These are phyloP conservation scores for Eristalis intricaria DNA, from an alignment of 2,888 invertebrate species.

Conservation along the genomic window DNA sequence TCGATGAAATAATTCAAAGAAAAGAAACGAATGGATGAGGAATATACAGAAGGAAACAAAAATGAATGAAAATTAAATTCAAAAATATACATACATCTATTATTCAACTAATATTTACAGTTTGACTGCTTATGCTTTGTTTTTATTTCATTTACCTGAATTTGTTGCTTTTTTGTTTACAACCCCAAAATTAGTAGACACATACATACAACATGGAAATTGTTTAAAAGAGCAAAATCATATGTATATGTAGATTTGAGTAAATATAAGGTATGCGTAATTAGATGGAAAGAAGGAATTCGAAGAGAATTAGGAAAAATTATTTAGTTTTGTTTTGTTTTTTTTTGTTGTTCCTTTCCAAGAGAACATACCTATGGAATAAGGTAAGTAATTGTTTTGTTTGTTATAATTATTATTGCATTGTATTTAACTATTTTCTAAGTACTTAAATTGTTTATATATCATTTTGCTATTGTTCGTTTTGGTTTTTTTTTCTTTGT, in stretches of 20 bases:
- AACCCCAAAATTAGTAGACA: conserved; percentile 53
- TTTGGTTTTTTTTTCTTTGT: conserved; percentile 21
- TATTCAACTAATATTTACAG: conserved; percentile 54
- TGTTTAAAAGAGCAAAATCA: background rate
- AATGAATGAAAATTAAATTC: background rate
- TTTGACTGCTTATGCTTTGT: conserved; percentile 6
- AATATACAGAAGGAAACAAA: background rate
- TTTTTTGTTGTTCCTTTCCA: background rate
- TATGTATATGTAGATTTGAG: background rate
- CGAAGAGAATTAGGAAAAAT: conserved; percentile 8
- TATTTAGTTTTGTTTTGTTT: background rate
- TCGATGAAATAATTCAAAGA: background rate
- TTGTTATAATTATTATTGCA: conserved; percentile 28
- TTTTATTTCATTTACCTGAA: conserved; percentile 51
- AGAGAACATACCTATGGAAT: conserved; percentile 10
- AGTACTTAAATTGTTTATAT: conserved; percentile 20
- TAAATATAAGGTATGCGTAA: background rate
- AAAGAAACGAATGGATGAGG: background rate
- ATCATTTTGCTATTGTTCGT: conserved; percentile 16
- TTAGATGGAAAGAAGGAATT: conserved; percentile 25
- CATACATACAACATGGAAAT: conserved; percentile 10
- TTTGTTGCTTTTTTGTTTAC: conserved; percentile 46
- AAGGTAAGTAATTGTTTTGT: conserved; percentile 19
- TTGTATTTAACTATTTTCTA: conserved; percentile 36
- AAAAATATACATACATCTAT: conserved; percentile 26